These are phyloP conservation scores for Coracias cyanogaster DNA, from an alignment of 2,797 vertebrate genomes.

Conservation along the genomic window DNA sequence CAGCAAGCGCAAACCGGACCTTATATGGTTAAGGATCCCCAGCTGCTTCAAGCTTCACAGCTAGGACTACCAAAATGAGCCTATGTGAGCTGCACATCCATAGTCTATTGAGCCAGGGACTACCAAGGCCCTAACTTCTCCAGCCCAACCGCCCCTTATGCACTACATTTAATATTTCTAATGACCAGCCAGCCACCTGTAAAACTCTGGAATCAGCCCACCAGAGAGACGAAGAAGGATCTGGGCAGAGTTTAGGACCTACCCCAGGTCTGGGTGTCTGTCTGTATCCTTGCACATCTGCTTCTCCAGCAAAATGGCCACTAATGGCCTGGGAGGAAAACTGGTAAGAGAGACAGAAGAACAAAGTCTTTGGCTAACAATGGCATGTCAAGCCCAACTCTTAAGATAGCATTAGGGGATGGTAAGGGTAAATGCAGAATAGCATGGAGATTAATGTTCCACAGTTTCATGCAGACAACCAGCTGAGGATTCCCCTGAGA, in stretches of 20 bases:
- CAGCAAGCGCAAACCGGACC: background rate
- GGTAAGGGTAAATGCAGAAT: background rate
- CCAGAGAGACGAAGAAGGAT: background rate
- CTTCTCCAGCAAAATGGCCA: background rate
- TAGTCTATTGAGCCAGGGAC: background rate
- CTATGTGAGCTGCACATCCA: background rate
- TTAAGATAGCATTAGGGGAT: background rate
- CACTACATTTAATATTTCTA: background rate
- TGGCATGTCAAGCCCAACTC: background rate
- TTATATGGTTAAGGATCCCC: background rate
- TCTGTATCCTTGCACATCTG: background rate
- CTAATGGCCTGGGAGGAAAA: background rate
- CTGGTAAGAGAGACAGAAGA: background rate
- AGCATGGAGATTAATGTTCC: background rate
- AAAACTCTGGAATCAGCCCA: background rate
- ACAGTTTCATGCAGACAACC: background rate
- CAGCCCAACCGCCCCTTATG: background rate
- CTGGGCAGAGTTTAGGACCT: background rate
- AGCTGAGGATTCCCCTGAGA: background rate
- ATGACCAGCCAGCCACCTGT: background rate
- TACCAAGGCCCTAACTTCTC: background rate
- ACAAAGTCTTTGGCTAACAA: background rate
- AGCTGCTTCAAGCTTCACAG: background rate
- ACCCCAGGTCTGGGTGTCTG: background rate
- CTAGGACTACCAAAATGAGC: background rate